Conservation (phyloP, 2,113 vertebrate genomes). For the Megaceryle maxima region DNA sequence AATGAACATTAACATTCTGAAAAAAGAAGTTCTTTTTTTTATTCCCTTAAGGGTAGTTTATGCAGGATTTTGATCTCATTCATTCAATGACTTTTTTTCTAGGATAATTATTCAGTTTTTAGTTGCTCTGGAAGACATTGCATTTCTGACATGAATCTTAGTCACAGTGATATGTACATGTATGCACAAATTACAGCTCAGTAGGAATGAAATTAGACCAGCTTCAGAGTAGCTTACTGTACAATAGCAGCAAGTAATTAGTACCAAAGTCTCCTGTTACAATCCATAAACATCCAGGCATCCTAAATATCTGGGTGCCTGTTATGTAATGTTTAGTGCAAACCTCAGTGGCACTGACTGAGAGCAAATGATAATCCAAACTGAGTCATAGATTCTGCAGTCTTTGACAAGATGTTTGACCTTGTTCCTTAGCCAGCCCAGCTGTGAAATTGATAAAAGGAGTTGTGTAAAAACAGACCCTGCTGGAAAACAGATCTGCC, state of each 20-base stretch:
- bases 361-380: constrained; percentile 4
- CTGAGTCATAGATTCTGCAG: background rate
- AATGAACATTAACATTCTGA: constrained; percentile 34
- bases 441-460: constrained; percentile 30
- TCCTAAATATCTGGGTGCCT: background rate
- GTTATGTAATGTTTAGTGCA: background rate
- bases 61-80: background rate
- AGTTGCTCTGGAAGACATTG: background rate
- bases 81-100: constrained; percentile 8
- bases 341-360: background rate
- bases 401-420: constrained; percentile 20
- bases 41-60: background rate
- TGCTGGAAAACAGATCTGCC: background rate
- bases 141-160: constrained; percentile 12
- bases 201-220: background rate
- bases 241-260: background rate
- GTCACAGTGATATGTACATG: background rate
- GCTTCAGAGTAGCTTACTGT: background rate
- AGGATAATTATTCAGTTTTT: constrained; percentile 38
- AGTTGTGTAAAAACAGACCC: background rate
- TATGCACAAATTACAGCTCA: background rate
- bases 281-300: background rate
- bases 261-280: background rate
- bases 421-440: background rate
- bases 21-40: background rate